phyloP scores from a whole-genome alignment of 2,888 invertebrate genomes.

The Drosophila paranaensis region DNA sequence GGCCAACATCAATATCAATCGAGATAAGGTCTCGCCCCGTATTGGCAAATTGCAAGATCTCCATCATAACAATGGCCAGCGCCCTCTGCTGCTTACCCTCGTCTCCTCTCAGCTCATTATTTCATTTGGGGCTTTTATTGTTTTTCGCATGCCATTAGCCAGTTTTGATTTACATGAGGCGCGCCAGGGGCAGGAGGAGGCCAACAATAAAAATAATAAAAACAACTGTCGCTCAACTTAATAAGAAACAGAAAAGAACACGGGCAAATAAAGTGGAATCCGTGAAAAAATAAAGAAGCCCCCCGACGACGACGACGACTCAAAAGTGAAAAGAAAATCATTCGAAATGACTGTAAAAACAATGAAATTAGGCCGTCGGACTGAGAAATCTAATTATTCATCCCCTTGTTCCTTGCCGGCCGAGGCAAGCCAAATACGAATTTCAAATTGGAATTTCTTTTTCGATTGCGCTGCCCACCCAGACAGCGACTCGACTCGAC shows the following conservation, averaged over 20 bases:
- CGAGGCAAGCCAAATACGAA: slow-evolving; percentile 38
- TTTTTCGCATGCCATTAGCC: slow-evolving; percentile 82
- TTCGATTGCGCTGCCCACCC: neutral
- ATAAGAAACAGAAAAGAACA: slow-evolving; percentile 65
- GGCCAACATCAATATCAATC: slow-evolving; percentile 65
- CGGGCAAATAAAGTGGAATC: slow-evolving; percentile 12
- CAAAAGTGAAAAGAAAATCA: slow-evolving; percentile 73
- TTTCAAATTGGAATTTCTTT: slow-evolving; percentile 40
- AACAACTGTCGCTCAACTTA: slow-evolving; percentile 81
- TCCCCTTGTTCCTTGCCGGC: slow-evolving; percentile 67
- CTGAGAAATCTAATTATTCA: slow-evolving; percentile 84
- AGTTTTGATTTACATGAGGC: slow-evolving; percentile 77
- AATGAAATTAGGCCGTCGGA: slow-evolving; percentile 82
- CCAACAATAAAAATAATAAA: slow-evolving; percentile 79
- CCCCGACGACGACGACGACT: slow-evolving; percentile 15
- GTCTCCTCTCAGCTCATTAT: slow-evolving; percentile 62
- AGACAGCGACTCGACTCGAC: neutral
- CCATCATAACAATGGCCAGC: slow-evolving; percentile 29
- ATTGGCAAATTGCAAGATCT: slow-evolving; percentile 53
- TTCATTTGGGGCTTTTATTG: slow-evolving; percentile 80
- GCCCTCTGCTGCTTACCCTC: neutral
- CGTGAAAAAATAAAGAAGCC: slow-evolving; percentile 52
- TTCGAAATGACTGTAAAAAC: slow-evolving; percentile 82
- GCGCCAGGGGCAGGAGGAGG: neutral
- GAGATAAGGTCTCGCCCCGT: slow-evolving; percentile 41